These are phyloP conservation scores for Protosalanx chinensis DNA, from an alignment of 2,797 vertebrate species.

Conservation along the genomic window DNA sequence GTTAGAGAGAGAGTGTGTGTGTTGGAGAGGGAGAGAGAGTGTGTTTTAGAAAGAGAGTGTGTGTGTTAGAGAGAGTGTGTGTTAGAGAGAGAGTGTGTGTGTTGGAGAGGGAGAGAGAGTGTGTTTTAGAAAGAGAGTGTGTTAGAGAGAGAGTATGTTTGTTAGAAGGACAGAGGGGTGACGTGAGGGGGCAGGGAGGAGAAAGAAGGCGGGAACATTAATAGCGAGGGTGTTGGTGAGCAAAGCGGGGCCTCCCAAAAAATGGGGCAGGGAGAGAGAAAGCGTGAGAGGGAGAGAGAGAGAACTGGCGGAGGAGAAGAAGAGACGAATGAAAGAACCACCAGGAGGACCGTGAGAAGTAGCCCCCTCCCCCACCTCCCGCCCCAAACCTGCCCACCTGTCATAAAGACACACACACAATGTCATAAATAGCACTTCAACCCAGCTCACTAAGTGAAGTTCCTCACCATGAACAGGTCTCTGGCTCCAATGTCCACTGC, in stretches of 20 bases:
- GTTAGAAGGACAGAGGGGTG: background rate
- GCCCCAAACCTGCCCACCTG: conserved; percentile 62
- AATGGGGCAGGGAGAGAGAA: background rate
- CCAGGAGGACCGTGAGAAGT: background rate
- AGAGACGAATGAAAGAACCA: background rate
- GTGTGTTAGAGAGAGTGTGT: too few species aligned
- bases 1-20: background rate
- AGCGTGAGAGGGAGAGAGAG: background rate
- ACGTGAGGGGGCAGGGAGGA: conserved; percentile 23
- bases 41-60: too few species aligned
- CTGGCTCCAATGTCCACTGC: conserved; percentile 88
- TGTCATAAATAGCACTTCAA: conserved; percentile 23
- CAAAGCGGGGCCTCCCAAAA: conserved; percentile 57
- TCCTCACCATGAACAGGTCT: conserved; percentile 86
- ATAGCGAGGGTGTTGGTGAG: conserved; percentile 68
- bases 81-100: too few species aligned
- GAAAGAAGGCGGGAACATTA: conserved; percentile 52
- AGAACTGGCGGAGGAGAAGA: background rate
- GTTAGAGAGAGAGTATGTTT: background rate
- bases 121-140: too few species aligned
- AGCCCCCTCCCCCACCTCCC: conserved; percentile 31
- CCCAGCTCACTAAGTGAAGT: background rate
- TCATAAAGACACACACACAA: conserved; percentile 22
- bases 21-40: background rate
- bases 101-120: too few species aligned